phyloP scores from a whole-genome alignment of 2,888 invertebrate species.

The Ophion obscuratus region DNA sequence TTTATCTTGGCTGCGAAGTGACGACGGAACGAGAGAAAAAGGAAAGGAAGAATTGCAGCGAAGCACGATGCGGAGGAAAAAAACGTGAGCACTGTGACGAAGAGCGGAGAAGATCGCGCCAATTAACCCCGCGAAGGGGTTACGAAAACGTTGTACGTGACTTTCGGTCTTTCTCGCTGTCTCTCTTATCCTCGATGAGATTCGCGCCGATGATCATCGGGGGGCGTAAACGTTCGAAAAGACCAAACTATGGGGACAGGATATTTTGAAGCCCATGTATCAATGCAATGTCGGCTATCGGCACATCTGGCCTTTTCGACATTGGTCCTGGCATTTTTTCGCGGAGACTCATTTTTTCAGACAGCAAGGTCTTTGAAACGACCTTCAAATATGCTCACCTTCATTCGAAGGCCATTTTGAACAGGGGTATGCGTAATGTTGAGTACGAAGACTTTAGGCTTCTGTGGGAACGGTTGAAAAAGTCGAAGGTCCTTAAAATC shows the following conservation, averaged over 20 bases:
- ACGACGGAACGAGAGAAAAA: not conserved
- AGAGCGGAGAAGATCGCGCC: constrained; percentile 76
- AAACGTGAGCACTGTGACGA: constrained; percentile 56
- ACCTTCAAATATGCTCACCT: too few relatives aligned
- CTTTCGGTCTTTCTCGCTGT: constrained; percentile 28
- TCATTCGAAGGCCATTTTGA: too few relatives aligned
- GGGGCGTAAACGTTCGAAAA: constrained; percentile 40
- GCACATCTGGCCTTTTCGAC: not conserved
- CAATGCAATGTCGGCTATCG: not conserved
- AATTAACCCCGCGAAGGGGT: constrained; percentile 70
- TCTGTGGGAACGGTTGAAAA: too few relatives aligned
- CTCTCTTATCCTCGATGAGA: constrained; percentile 39
- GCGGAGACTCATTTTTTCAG: too few relatives aligned
- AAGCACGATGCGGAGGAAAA: constrained; percentile 25
- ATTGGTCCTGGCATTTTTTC: too few relatives aligned
- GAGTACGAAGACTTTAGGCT: too few relatives aligned
- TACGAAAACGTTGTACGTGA: constrained; percentile 57
- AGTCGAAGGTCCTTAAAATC: too few relatives aligned
- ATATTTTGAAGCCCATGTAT: not conserved
- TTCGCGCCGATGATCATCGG: constrained; percentile 36
- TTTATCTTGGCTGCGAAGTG: too few relatives aligned
- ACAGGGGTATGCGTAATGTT: too few relatives aligned
- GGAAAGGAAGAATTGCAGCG: constrained; percentile 31
- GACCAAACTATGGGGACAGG: constrained; percentile 8
- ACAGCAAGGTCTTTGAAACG: too few relatives aligned